These are phyloP conservation scores for Callithrix jacchus DNA, from an alignment of 2,113 vertebrate species.

Conservation along the genomic window DNA sequence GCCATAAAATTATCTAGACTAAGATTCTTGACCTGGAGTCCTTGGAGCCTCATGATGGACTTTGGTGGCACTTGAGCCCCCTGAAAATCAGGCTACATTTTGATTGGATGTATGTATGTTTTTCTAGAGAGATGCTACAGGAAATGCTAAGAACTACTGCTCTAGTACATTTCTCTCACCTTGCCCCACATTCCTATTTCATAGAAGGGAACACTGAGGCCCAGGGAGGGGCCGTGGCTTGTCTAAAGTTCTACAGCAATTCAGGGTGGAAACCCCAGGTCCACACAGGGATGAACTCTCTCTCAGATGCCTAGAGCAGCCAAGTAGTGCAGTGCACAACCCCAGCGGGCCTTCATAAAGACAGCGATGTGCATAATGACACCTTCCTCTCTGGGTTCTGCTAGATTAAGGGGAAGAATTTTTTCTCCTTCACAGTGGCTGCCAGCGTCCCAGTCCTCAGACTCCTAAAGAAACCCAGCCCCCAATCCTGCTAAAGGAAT, in stretches of 20 bases:
- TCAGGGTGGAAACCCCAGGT: not conserved
- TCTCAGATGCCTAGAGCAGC: not conserved
- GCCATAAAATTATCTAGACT: not conserved
- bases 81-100: not conserved
- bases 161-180: not conserved
- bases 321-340: not conserved
- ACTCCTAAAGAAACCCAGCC: not conserved
- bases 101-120: not conserved
- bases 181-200: not conserved
- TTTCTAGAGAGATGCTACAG: not conserved
- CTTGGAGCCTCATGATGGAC: not conserved
- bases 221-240: not conserved
- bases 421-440: not conserved
- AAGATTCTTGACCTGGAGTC: not conserved
- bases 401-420: not conserved
- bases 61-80: not conserved
- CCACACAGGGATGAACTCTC: not conserved
- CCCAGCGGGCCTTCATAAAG: not conserved
- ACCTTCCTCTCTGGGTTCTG: not conserved
- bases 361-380: fast-evolving
- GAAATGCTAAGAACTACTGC: not conserved
- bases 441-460: not conserved
- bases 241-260: not conserved
- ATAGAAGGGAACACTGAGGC: not conserved
- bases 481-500: constrained; percentile 43